Evolutionary conservation across 1,140 invertebrate species (phyloP).

Genomic region (Condylostylus longicornis): DNA sequence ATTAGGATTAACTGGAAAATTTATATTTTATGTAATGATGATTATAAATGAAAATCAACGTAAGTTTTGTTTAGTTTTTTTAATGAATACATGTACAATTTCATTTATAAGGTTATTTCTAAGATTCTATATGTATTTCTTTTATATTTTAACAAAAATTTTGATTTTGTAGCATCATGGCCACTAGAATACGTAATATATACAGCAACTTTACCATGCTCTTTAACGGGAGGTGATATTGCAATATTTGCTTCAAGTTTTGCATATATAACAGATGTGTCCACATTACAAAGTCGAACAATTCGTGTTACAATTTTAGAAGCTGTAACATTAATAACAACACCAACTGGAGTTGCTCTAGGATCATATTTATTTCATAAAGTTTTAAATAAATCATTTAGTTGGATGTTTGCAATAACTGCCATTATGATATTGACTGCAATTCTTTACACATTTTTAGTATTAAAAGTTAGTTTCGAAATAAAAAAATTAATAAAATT

Average conservation of each 20-base stretch:
- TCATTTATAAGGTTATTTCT: too few species aligned
- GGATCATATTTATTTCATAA: slow-evolving; percentile 41
- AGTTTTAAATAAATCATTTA: slow-evolving; percentile 43
- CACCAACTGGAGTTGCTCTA: slow-evolving; percentile 54
- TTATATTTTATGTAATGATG: slow-evolving; percentile 56
- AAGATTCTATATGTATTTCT: too few species aligned
- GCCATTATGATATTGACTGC: slow-evolving; percentile 39
- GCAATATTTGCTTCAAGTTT: slow-evolving; percentile 59
- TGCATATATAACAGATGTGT: slow-evolving; percentile 56
- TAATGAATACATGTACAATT: too few species aligned
- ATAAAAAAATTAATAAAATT: too few species aligned
- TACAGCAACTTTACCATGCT: slow-evolving; percentile 53
- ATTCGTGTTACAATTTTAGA: slow-evolving; percentile 57
- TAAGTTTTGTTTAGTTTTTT: too few species aligned
- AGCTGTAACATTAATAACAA: slow-evolving; percentile 52
- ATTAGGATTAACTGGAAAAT: slow-evolving; percentile 50
- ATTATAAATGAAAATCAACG: slow-evolving; percentile 47
- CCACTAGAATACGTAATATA: slow-evolving; percentile 56
- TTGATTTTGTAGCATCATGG: slow-evolving; percentile 37
- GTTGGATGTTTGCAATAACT: slow-evolving; percentile 55
- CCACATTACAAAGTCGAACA: slow-evolving; percentile 44
- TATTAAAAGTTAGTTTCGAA: slow-evolving; percentile 19
- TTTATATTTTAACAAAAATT: background rate
- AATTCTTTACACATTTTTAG: slow-evolving; percentile 44
- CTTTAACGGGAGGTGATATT: slow-evolving; percentile 56